Evolutionary conservation across 2,888 invertebrate genomes (phyloP).

Genomic region (Lottia scabra): DNA sequence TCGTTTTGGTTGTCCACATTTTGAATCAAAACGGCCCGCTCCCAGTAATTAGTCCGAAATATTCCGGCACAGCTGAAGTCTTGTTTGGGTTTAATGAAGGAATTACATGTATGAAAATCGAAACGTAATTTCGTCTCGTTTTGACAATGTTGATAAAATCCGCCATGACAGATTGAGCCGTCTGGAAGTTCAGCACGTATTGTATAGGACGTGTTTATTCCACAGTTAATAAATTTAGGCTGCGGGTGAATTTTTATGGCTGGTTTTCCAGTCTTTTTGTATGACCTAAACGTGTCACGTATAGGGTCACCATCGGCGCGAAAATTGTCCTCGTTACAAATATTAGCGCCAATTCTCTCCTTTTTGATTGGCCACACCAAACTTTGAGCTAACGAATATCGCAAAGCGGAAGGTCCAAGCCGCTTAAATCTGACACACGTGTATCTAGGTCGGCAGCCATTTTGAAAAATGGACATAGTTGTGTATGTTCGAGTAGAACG

Average conservation of each 20-base stretch:
- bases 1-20: slow-evolving; percentile 39
- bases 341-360: slow-evolving; percentile 26
- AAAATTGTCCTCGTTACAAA: slow-evolving; percentile 46
- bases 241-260: slow-evolving; percentile 32
- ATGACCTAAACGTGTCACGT: slow-evolving; percentile 44
- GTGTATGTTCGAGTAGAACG: slow-evolving; percentile 40
- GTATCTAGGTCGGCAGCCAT: slow-evolving; percentile 57
- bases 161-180: slow-evolving; percentile 44
- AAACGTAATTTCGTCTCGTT: slow-evolving; percentile 42
- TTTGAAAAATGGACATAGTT: slow-evolving; percentile 46
- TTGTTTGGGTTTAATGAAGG: background rate
- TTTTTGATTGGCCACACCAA: slow-evolving; percentile 46
- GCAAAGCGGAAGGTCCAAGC: slow-evolving; percentile 42
- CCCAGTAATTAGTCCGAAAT: slow-evolving; percentile 54
- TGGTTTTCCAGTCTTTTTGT: slow-evolving; percentile 40
- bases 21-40: slow-evolving; percentile 48
- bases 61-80: slow-evolving; percentile 49
- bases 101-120: slow-evolving; percentile 38
- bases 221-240: slow-evolving; percentile 37
- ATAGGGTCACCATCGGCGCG: slow-evolving; percentile 46
- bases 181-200: slow-evolving; percentile 39
- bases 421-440: slow-evolving; percentile 49
- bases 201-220: slow-evolving; percentile 37
- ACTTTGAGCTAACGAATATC: slow-evolving; percentile 48
- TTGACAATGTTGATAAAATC: slow-evolving; percentile 47